Evolutionary conservation across 2,113 vertebrate species (phyloP).

Genomic region (Xerus inauris): DNA sequence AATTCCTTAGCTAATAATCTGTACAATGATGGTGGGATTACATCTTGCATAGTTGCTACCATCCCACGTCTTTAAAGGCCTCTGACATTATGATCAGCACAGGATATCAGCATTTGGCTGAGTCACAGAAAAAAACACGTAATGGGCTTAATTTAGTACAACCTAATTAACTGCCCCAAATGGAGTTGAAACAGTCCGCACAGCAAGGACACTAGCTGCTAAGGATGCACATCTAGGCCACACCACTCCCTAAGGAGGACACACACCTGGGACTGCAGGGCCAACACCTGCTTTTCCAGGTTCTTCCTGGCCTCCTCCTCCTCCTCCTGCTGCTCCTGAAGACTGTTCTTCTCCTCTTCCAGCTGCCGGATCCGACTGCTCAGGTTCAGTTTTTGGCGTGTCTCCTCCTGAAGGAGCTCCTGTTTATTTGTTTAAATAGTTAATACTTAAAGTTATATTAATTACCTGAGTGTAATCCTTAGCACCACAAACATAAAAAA

Average conservation of each 20-base stretch:
- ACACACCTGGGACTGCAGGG: constrained; percentile 93
- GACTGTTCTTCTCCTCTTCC: constrained; percentile 95
- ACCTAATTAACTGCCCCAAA: constrained; percentile 31
- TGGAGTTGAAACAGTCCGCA: rapidly evolving
- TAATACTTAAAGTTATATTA: background rate
- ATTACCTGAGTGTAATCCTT: background rate
- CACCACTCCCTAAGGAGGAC: rapidly evolving
- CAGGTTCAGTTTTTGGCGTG: constrained; percentile 96
- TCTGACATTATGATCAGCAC: background rate
- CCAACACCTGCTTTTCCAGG: constrained; percentile 95
- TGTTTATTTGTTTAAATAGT: constrained; percentile 73
- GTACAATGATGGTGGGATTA: background rate
- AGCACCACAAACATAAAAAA: background rate
- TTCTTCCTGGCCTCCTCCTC: constrained; percentile 95
- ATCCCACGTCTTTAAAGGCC: background rate
- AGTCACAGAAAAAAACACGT: background rate
- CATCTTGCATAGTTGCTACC: rapidly evolving
- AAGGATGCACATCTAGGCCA: background rate
- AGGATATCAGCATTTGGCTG: background rate
- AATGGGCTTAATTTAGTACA: background rate
- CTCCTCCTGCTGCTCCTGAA: constrained; percentile 98
- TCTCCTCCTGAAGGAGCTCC: constrained; percentile 98
- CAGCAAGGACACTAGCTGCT: background rate
- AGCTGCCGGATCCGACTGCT: constrained; percentile 96
- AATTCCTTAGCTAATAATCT: background rate